A percentile compares a stretch with the other conserved stretches of the same genome.
Evolutionary conservation across 2,888 invertebrate species (phyloP).

Genomic region (Homarus gammarus): DNA sequence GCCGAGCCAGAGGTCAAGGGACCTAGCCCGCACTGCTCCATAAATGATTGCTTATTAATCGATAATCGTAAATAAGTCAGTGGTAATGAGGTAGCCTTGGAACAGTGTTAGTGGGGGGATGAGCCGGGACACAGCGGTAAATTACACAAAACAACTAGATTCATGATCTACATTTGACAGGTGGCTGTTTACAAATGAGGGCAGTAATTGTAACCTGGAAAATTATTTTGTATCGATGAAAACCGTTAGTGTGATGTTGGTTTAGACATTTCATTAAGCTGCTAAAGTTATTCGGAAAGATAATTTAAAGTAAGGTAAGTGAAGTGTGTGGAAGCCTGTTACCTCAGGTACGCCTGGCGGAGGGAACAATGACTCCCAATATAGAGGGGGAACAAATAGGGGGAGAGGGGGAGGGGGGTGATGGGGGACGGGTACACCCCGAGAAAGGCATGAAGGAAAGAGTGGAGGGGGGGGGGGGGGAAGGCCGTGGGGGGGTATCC

Average conservation of each 20-base stretch:
- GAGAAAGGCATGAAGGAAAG: conserved; percentile 16
- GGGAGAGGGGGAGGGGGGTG: background rate
- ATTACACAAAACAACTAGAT: no score
- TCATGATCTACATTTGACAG: no score
- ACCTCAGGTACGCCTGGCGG: conserved; percentile 23
- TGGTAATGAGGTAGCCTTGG: no score
- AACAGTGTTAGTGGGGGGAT: no score
- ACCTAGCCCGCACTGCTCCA: background rate
- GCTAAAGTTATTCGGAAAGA: no score
- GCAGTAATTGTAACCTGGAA: no score
- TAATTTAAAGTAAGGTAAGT: no score
- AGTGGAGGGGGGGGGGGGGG: background rate
- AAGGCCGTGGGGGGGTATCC: background rate
- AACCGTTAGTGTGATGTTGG: no score
- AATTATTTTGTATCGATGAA: no score
- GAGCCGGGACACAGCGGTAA: no score
- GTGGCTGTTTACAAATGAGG: no score
- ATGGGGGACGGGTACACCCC: background rate
- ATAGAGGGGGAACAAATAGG: background rate
- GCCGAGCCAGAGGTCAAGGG: background rate
- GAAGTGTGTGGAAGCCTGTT: background rate
- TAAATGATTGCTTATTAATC: background rate
- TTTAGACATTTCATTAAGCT: no score
- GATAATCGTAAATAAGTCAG: background rate
- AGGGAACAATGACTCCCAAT: conserved; percentile 17